phyloP scores from a whole-genome alignment of 2,888 invertebrate species.

The Drosophila koepferae region DNA sequence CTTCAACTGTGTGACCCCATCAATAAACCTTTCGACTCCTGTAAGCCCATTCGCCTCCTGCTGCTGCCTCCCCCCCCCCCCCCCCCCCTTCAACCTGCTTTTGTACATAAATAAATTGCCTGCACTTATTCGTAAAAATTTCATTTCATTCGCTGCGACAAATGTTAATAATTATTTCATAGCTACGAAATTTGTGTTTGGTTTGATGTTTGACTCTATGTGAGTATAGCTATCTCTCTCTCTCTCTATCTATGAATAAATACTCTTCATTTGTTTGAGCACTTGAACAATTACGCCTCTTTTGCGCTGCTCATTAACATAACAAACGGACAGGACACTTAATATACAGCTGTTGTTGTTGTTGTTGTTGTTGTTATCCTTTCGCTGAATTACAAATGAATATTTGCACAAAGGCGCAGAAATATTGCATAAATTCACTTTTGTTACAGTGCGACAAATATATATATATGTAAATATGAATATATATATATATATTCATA shows the following conservation, averaged over 20 bases:
- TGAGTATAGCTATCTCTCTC: neutral
- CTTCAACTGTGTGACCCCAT: conserved; percentile 10
- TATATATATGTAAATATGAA: conserved; percentile 15
- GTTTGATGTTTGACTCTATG: conserved; percentile 13
- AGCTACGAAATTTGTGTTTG: conserved; percentile 25
- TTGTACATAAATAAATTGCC: conserved; percentile 11
- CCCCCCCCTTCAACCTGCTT: neutral
- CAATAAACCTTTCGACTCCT: conserved; percentile 4
- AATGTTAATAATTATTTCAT: conserved; percentile 64
- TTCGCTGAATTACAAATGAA: conserved; percentile 68
- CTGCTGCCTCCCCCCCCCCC: neutral
- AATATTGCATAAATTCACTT: conserved; percentile 80
- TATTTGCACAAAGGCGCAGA: conserved; percentile 77
- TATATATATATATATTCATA: conserved; percentile 20
- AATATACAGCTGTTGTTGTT: conserved; percentile 12
- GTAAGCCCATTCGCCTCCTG: no score
- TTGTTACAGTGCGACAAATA: conserved; percentile 66
- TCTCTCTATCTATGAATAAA: neutral
- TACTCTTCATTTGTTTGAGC: conserved; percentile 18
- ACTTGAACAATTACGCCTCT: conserved; percentile 53
- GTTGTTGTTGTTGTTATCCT: conserved; percentile 24
- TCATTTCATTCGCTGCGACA: conserved; percentile 11
- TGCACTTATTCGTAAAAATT: conserved; percentile 2
- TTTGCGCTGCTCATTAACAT: conserved; percentile 65
- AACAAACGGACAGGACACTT: conserved; percentile 64